phyloP scores from a whole-genome alignment of 2,113 vertebrate species.

The Malurus melanocephalus region DNA sequence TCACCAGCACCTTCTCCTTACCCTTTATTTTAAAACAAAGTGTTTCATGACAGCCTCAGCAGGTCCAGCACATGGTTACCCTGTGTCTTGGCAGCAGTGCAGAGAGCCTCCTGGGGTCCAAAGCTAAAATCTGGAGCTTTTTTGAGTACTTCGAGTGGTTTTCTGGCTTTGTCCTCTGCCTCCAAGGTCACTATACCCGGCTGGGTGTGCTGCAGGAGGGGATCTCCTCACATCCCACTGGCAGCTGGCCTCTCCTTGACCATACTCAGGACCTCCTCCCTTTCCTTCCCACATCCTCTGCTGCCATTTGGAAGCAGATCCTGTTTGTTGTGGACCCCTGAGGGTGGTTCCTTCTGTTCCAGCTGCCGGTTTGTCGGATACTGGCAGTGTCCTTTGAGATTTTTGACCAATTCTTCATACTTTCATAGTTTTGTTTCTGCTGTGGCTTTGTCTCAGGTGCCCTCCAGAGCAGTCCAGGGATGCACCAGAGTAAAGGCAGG shows the following conservation, averaged over 20 bases:
- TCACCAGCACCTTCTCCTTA: not conserved
- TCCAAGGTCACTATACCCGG: not conserved
- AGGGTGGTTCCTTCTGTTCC: not conserved
- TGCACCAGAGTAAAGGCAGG: not conserved
- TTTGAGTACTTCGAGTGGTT: not conserved
- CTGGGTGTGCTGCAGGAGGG: rapidly evolving
- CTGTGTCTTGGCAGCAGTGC: not conserved
- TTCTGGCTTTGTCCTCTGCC: not conserved
- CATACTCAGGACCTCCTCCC: not conserved
- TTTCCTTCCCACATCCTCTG: constrained; percentile 14
- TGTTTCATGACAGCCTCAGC: not conserved
- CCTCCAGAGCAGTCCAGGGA: not conserved
- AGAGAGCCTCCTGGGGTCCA: not conserved
- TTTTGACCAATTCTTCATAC: not conserved
- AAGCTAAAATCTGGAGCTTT: not conserved
- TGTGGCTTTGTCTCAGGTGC: not conserved
- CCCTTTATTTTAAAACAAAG: not conserved
- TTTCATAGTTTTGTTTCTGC: not conserved
- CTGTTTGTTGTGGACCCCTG: not conserved
- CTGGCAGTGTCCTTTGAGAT: rapidly evolving
- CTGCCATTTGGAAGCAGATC: not conserved
- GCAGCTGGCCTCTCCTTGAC: not conserved
- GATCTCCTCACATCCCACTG: rapidly evolving
- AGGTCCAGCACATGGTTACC: not conserved
- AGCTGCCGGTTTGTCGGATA: not conserved